These are phyloP conservation scores for Lucilia cuprina DNA, from an alignment of 1,140 invertebrate species.

Conservation along the genomic window DNA sequence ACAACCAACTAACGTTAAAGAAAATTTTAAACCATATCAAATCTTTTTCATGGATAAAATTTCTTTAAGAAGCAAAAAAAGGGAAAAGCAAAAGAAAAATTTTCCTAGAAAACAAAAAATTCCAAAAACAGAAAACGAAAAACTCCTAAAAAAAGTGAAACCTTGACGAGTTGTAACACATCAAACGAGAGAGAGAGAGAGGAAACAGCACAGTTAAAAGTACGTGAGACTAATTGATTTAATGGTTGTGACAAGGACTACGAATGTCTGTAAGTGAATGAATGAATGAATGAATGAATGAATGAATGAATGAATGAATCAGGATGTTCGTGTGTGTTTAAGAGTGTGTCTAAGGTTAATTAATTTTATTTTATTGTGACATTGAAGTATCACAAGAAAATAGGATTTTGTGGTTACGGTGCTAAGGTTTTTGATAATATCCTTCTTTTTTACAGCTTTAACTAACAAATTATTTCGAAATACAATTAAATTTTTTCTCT, in stretches of 20 bases:
- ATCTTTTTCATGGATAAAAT: neutral
- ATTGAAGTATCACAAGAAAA: constrained; percentile 28
- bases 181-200: neutral
- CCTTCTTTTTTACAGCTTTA: neutral
- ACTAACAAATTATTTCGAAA: too few relatives aligned
- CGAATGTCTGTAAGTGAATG: neutral
- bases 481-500: too few relatives aligned
- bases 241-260: constrained; percentile 25
- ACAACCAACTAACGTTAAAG: neutral
- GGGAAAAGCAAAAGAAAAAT: neutral
- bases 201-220: neutral
- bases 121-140: neutral
- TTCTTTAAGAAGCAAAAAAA: neutral
- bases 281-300: neutral
- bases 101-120: neutral
- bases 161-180: constrained; percentile 24
- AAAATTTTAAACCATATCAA: neutral
- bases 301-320: neutral
- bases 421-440: constrained; percentile 11
- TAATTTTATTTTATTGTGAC: constrained; percentile 27
- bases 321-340: neutral
- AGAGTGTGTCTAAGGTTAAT: constrained; percentile 9
- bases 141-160: neutral
- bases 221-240: constrained; percentile 33
- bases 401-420: constrained; percentile 27